phyloP scores from a whole-genome alignment of 2,113 vertebrate species.

The Xiphophorus couchianus region DNA sequence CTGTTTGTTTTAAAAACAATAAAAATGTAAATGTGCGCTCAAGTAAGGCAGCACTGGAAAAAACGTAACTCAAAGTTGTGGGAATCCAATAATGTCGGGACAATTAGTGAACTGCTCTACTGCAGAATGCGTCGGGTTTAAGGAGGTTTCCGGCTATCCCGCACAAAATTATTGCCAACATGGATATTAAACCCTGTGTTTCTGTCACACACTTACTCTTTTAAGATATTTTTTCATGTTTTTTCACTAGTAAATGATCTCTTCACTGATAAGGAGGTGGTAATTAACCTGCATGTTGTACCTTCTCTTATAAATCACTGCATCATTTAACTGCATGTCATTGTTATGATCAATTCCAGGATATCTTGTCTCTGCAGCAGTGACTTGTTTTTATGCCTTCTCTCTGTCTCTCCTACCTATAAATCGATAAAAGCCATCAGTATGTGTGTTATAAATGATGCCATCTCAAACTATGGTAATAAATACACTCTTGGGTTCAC shows the following conservation, averaged over 20 bases:
- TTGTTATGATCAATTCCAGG: slow-evolving; percentile 9
- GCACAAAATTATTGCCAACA: not conserved
- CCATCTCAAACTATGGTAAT: slow-evolving; percentile 7
- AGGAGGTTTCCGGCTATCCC: not conserved
- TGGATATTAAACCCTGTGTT: not conserved
- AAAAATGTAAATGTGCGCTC: no score
- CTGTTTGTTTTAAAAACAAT: no score
- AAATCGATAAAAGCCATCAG: slow-evolving; percentile 5
- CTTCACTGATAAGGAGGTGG: not conserved
- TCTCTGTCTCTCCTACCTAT: not conserved
- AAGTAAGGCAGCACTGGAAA: not conserved
- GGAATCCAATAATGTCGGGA: not conserved
- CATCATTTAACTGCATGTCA: slow-evolving; percentile 6
- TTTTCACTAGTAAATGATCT: not conserved
- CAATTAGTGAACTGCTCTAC: not conserved
- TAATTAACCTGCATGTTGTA: slow-evolving; percentile 5
- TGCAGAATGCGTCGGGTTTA: not conserved
- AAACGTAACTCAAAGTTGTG: not conserved
- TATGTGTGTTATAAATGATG: slow-evolving; percentile 9
- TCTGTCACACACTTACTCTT: no score
- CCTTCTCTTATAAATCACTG: slow-evolving; percentile 4
- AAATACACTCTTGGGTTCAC: slow-evolving; percentile 12
- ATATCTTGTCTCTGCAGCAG: not conserved
- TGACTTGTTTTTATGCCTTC: slow-evolving; percentile 1
- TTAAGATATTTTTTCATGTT: no score